These are phyloP conservation scores for Drosophila lacteicornis DNA, from an alignment of 1,140 invertebrate genomes.

Conservation along the genomic window DNA sequence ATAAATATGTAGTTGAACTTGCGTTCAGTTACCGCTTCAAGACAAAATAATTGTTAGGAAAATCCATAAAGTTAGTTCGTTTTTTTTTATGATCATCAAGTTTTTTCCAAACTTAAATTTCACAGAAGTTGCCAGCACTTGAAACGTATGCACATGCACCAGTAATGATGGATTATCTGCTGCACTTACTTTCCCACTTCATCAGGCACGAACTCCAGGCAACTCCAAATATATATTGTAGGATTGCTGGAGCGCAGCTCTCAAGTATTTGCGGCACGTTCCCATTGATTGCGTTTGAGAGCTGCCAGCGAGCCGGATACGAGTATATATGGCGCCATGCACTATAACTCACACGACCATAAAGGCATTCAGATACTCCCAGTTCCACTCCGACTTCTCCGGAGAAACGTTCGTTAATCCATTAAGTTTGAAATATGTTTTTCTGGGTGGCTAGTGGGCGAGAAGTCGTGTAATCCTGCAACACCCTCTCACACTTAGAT, in stretches of 20 bases:
- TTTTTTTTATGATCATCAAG: neutral
- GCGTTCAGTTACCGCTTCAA: no score
- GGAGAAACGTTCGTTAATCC: slow-evolving; percentile 57
- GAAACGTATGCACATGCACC: slow-evolving; percentile 14
- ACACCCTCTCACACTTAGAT: slow-evolving; percentile 35
- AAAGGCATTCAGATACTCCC: slow-evolving; percentile 30
- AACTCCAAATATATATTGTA: slow-evolving; percentile 3
- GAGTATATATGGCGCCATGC: slow-evolving; percentile 42
- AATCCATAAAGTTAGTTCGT: neutral
- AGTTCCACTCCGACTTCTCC: neutral
- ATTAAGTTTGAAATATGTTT: slow-evolving; percentile 77
- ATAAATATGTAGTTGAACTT: neutral
- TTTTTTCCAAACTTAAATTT: neutral
- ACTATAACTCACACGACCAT: slow-evolving; percentile 64
- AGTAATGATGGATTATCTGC: slow-evolving; percentile 28
- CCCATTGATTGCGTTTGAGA: slow-evolving; percentile 48
- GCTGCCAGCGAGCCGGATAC: slow-evolving; percentile 24
- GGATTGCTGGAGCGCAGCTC: slow-evolving; percentile 9
- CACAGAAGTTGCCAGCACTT: neutral
- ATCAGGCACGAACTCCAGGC: slow-evolving; percentile 28
- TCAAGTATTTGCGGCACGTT: slow-evolving; percentile 32
- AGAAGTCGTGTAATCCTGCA: slow-evolving; percentile 10
- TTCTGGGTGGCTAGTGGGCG: slow-evolving; percentile 21
- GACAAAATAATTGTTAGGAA: no score
- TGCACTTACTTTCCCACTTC: slow-evolving; percentile 47